These are phyloP conservation scores for Simalia tracyae DNA, from an alignment of 2,797 vertebrate genomes.

Conservation along the genomic window DNA sequence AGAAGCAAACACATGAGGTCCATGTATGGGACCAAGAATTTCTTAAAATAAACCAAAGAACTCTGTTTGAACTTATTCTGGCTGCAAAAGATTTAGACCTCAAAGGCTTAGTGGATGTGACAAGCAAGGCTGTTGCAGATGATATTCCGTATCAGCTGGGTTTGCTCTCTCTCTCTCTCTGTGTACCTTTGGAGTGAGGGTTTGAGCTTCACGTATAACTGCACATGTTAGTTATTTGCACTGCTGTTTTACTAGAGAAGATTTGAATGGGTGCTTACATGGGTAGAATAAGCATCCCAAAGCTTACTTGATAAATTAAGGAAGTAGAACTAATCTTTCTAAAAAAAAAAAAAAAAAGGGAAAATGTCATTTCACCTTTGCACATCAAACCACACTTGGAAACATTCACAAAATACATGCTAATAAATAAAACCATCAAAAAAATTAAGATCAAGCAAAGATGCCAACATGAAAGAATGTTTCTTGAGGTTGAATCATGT, in stretches of 20 bases:
- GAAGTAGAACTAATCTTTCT: not conserved
- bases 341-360: not conserved
- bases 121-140: too few relatives aligned
- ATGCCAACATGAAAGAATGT: not conserved
- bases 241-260: not conserved
- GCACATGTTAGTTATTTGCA: too few relatives aligned
- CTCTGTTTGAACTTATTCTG: too few relatives aligned
- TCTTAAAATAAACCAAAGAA: too few relatives aligned
- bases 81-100: too few relatives aligned
- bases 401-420: not conserved
- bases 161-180: not conserved
- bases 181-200: too few relatives aligned
- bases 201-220: too few relatives aligned
- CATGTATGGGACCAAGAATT: too few relatives aligned
- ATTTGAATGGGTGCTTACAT: not conserved
- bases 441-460: not conserved
- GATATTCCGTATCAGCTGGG: not conserved
- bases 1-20: too few relatives aligned
- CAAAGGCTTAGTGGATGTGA: too few relatives aligned
- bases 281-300: not conserved
- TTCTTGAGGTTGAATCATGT: not conserved
- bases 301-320: not conserved
- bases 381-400: not conserved
- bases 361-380: not conserved
- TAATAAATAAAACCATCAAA: not conserved